Evolutionary conservation across 2,113 vertebrate genomes (phyloP).

Genomic region (Triplophysa tibetana): DNA sequence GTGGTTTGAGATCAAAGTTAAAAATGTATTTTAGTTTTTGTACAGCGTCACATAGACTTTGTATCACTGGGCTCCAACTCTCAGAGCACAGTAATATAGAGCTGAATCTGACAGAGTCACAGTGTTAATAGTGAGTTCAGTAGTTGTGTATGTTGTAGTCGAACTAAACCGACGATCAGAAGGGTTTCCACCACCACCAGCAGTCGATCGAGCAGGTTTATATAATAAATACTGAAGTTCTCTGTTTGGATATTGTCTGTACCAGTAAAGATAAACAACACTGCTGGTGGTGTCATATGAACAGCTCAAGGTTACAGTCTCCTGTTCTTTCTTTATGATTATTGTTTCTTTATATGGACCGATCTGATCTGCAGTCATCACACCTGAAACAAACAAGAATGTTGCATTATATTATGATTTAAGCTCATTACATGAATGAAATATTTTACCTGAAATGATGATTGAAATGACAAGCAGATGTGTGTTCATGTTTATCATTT

Average conservation of each 20-base stretch:
- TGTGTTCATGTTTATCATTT: background rate
- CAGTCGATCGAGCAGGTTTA: background rate
- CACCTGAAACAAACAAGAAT: background rate
- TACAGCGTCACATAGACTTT: background rate
- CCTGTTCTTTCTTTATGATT: background rate
- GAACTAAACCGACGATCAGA: background rate
- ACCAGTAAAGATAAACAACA: background rate
- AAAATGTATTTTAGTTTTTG: background rate
- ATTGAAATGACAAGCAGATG: background rate
- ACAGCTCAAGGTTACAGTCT: background rate
- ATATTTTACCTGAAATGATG: too few relatives aligned
- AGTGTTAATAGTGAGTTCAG: background rate
- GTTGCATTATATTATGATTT: too few relatives aligned
- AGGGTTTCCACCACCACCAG: background rate
- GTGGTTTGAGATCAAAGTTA: background rate
- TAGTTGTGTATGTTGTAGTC: background rate
- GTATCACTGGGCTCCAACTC: background rate
- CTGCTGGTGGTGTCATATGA: background rate
- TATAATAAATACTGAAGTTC: background rate
- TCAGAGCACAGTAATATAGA: constrained; percentile 31
- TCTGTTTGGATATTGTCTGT: background rate
- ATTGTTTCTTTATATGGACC: background rate
- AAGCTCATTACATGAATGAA: too few relatives aligned
- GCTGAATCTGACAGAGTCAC: constrained; percentile 35
- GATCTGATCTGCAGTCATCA: background rate